Conservation (phyloP, 2,888 invertebrate genomes). For the Phlogophora meticulosa region DNA sequence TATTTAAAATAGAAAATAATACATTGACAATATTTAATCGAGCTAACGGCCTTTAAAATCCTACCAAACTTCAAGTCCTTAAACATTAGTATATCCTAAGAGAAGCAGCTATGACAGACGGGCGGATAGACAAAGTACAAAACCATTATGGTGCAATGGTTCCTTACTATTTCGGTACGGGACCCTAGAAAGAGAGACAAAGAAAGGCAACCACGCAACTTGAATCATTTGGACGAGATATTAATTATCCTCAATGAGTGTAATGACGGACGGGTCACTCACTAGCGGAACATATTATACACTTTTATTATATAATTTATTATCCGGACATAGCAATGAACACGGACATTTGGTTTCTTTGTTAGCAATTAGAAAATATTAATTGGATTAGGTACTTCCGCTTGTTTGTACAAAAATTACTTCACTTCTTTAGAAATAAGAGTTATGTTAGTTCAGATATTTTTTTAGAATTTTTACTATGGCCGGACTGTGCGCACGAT, state of each 20-base stretch:
- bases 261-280: constrained; percentile 38
- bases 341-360: constrained; percentile 26
- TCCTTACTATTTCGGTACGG: too few species aligned
- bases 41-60: too few species aligned
- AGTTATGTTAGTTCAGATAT: not conserved
- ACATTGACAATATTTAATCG: too few species aligned
- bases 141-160: too few species aligned
- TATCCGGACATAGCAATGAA: constrained; percentile 45
- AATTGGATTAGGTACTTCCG: constrained; percentile 46
- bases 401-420: not conserved
- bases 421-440: not conserved
- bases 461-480: not conserved
- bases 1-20: too few species aligned
- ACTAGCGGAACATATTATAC: constrained; percentile 33
- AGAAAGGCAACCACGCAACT: constrained; percentile 17
- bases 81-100: too few species aligned
- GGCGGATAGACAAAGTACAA: too few species aligned
- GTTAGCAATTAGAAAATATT: constrained; percentile 39
- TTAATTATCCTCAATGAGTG: constrained; percentile 63
- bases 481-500: too few species aligned
- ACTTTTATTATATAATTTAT: constrained; percentile 31
- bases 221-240: constrained; percentile 58
- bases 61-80: too few species aligned
- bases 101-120: too few species aligned
- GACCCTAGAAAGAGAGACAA: not conserved